Conservation (phyloP, 2,797 vertebrate species). For the Aulostomus chinensis region DNA sequence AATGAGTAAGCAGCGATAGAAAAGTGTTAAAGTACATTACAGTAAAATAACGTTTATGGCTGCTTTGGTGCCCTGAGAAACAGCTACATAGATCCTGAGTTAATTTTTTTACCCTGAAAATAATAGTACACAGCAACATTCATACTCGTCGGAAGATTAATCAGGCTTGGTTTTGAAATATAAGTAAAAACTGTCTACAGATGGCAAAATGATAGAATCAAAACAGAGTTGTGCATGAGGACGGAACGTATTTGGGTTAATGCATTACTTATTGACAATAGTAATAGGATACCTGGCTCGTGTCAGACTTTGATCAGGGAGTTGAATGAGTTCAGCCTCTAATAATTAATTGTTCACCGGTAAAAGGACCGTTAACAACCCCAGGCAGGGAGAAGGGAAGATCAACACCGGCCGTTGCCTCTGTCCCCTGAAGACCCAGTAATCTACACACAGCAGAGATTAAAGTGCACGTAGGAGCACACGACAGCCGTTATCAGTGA, state of each 20-base stretch:
- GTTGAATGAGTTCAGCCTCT: slow-evolving; percentile 45
- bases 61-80: too few species aligned
- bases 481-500: slow-evolving; percentile 3
- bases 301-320: slow-evolving; percentile 67
- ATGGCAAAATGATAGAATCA: background rate
- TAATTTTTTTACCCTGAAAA: too few species aligned
- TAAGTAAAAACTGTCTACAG: background rate
- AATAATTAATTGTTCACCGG: slow-evolving; percentile 40
- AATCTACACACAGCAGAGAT: slow-evolving; percentile 41
- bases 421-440: background rate
- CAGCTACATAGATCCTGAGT: too few species aligned
- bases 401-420: slow-evolving; percentile 9
- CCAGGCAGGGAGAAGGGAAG: slow-evolving; percentile 11
- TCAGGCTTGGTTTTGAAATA: too few species aligned
- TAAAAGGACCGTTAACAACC: slow-evolving; percentile 24
- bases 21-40: too few species aligned
- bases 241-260: slow-evolving; percentile 50
- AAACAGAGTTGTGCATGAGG: background rate
- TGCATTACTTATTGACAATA: slow-evolving; percentile 38
- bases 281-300: slow-evolving; percentile 21
- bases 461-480: slow-evolving; percentile 4
- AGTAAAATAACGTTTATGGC: too few species aligned
- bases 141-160: too few species aligned
- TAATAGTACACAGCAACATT: too few species aligned
- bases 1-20: too few species aligned